Percentiles rank a stretch among this genome's conserved stretches.
phyloP scores from a whole-genome alignment of 2,113 vertebrate species.

The Heloderma charlesbogerti region DNA sequence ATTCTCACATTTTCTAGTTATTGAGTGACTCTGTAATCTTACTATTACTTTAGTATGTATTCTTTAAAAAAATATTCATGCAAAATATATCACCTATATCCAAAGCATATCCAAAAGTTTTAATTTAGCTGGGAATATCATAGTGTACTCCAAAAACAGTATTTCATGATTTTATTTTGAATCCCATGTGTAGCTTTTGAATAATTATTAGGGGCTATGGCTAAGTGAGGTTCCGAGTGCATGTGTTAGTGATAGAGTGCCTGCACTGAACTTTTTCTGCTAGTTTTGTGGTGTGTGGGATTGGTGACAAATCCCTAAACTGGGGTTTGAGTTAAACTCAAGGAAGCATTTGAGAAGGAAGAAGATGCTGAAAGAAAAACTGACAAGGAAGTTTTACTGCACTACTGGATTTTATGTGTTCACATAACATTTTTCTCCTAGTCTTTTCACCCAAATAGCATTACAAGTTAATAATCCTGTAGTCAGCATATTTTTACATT shows the following conservation, averaged over 20 bases:
- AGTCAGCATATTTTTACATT: background rate
- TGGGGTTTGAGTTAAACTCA: background rate
- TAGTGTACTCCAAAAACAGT: background rate
- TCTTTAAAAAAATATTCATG: accelerated
- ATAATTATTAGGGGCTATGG: background rate
- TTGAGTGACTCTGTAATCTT: background rate
- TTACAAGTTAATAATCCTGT: constrained; percentile 34
- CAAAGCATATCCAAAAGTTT: background rate
- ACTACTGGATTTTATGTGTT: background rate
- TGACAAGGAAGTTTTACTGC: background rate
- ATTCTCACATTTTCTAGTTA: background rate
- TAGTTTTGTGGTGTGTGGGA: background rate
- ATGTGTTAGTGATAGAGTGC: background rate
- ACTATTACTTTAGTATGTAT: background rate
- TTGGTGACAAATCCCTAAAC: background rate
- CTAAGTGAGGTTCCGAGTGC: background rate
- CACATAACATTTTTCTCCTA: background rate
- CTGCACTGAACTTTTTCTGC: background rate
- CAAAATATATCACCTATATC: background rate
- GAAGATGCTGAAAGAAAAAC: background rate
- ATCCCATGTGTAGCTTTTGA: background rate
- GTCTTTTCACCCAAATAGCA: background rate
- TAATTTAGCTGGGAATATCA: background rate
- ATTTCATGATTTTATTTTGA: background rate
- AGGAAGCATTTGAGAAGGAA: background rate